Base-by-base conservation (phyloP, 2,797 vertebrate genomes). In the Dicrostonyx torquatus region DNA sequence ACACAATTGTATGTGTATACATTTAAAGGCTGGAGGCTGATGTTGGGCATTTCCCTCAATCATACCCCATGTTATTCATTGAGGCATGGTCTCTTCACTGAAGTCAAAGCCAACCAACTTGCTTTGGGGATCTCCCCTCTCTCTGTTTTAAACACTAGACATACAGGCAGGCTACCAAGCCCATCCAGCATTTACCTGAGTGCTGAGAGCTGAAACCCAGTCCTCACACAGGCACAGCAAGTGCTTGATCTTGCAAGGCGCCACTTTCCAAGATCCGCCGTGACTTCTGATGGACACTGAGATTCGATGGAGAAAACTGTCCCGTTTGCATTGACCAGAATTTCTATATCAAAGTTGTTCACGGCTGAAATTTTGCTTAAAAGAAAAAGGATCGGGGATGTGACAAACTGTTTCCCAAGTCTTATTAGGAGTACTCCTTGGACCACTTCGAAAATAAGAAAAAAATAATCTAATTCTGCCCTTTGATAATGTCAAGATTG, bases 401-500 rank as follows among this genome's bases (percentile, higher is more conserved):
- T 76, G 55, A 48, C 48, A 37, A 75, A 88, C n/a, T 82, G 79
- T 92, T 92, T 95, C 64, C 70, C 24, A 95, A 60, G 72, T 77
- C 55, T 94, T 83, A 80, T 68, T 90, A 72, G 73, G 72, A 83
- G 45, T 66, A 76, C 34, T 68, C 37, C 22, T 87, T 55, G 79
- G 26, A 85, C 66, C 31, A 60, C 31, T 92, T 85, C 93, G 66
- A 87, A 87, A 87, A 45, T 80, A 34, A 50, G 55, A 72, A 76
- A 93, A 29, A 89, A 87, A 40, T 58, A 48, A 58, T 26, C 53
- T 93, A 77, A 91, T 91, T 75, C 64, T 93, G 22, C 48, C 86
- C 53, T 94, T 93, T 93, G 62, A 85, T 80, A 84, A 91, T 88
- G 72, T 96, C 87, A 87, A 90, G 60, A 93, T 75, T n/a, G 78